Evolutionary conservation across 1,140 invertebrate genomes (phyloP), one percentile per base, ranked within the genome.

Genomic region (Tetragnatha versicolor): DNA sequence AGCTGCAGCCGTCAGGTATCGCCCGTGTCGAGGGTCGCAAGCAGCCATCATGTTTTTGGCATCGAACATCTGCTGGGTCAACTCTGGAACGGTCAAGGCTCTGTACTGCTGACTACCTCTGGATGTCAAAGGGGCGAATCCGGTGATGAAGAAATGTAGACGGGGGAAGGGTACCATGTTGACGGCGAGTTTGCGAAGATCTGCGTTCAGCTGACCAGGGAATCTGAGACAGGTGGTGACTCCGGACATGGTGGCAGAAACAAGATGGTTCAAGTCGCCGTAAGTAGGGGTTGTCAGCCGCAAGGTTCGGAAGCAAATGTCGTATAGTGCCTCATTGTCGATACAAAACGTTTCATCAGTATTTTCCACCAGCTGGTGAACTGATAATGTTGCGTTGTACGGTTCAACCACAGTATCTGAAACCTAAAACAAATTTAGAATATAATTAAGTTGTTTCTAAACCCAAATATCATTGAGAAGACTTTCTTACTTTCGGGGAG

Each of bases 1-100:
- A 53, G 94, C 93, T 7, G 96, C 96, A 2, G 97, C 94, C 0
- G 96, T 98, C 17, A 98, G 88, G 85, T 98, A 98, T 75, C 95
- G 89, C 45, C 89, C 89, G 82, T 90, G 88, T 70, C 89, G 85
- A 17, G 88, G 88, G 84, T 93, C 91, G 83, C 91, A 92, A 12
- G 91, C 91, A 33, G 90, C 90, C 91, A 92, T 92, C 89, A 92
- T 90, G 84, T 92, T 92, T 84, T 91, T 91, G 17, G 90, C 89
- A 82, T 92, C 91, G 83, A 93, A 93, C 87, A 93, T 83, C 79
- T 89, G 88, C 81, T 89, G 88, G 22, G 88, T 89, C n/a, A 89
- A 85, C 79, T 89, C 89, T 6, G 88, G 87, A 17, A 90, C 89
- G 25, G 87, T 87, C 5, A 89, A 82, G 42, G 88, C 85, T 61